These are phyloP conservation scores for Drosophila borealis DNA, from an alignment of 2,888 invertebrate species.

Conservation along the genomic window DNA sequence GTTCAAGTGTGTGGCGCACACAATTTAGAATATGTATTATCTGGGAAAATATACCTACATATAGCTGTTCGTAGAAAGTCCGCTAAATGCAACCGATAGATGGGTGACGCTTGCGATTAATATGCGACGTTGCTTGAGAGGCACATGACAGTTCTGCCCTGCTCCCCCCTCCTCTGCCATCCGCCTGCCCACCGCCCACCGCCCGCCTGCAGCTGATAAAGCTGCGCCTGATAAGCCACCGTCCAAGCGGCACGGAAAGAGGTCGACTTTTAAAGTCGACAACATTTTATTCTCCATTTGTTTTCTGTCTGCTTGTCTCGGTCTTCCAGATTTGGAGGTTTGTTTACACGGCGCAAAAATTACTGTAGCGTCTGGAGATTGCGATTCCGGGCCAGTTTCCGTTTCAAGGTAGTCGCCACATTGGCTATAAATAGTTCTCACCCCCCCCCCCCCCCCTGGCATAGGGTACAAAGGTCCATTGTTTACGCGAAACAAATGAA, in stretches of 20 bases:
- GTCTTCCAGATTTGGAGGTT: conserved; percentile 58
- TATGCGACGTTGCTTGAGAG: conserved; percentile 37
- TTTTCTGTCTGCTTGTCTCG: conserved; percentile 9
- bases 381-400: conserved; percentile 34
- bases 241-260: conserved; percentile 18
- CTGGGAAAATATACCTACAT: conserved; percentile 14
- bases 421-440: conserved; percentile 47
- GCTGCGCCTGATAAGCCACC: conserved; percentile 49
- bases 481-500: conserved; percentile 14
- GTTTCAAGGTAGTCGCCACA: conserved; percentile 29
- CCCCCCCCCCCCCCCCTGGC: background rate
- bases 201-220: conserved; percentile 44
- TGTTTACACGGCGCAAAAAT: conserved; percentile 56
- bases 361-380: conserved; percentile 19
- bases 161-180: background rate
- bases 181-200: background rate
- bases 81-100: background rate
- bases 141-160: conserved; percentile 15
- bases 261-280: conserved; percentile 38
- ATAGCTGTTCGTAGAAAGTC: background rate
- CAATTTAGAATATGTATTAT: conserved; percentile 52
- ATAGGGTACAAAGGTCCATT: conserved; percentile 41
- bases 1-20: conserved; percentile 39
- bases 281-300: conserved; percentile 1
- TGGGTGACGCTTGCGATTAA: conserved; percentile 8